phyloP scores from a whole-genome alignment of 2,113 vertebrate species.

The Alligator mississippiensis region DNA sequence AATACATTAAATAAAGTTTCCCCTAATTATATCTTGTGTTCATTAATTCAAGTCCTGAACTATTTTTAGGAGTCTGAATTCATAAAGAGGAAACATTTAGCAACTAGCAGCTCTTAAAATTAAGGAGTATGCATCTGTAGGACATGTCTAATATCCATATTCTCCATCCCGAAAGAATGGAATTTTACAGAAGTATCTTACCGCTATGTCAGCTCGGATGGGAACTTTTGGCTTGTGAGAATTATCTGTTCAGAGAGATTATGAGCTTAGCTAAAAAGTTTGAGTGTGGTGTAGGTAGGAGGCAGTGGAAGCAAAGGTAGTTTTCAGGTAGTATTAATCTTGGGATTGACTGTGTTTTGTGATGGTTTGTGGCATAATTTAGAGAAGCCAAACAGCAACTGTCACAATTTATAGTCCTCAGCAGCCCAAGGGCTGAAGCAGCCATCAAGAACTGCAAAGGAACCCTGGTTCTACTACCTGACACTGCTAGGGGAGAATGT shows the following conservation, averaged over 20 bases:
- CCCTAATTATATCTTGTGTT: neutral
- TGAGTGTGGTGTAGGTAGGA: neutral
- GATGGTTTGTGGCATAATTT: neutral
- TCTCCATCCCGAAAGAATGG: neutral
- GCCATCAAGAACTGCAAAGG: neutral
- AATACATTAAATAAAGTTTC: neutral
- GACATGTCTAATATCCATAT: neutral
- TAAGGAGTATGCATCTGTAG: neutral
- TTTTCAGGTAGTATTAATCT: neutral
- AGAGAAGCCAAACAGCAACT: neutral
- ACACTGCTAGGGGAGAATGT: accelerated
- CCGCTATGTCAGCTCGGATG: neutral
- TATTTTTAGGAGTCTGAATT: neutral
- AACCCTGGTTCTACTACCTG: accelerated
- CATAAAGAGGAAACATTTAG: neutral
- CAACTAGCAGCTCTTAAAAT: neutral
- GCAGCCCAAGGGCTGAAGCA: neutral
- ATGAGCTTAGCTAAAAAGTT: neutral
- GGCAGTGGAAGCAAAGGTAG: neutral
- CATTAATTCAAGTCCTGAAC: neutral
- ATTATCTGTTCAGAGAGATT: neutral
- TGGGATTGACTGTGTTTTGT: accelerated
- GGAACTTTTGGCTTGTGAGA: neutral
- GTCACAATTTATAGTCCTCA: neutral
- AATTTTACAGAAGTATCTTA: neutral